Evolutionary conservation across 2,888 invertebrate species (phyloP), one percentile per base, ranked within the genome.

Genomic region (Argyra leucocephala): DNA sequence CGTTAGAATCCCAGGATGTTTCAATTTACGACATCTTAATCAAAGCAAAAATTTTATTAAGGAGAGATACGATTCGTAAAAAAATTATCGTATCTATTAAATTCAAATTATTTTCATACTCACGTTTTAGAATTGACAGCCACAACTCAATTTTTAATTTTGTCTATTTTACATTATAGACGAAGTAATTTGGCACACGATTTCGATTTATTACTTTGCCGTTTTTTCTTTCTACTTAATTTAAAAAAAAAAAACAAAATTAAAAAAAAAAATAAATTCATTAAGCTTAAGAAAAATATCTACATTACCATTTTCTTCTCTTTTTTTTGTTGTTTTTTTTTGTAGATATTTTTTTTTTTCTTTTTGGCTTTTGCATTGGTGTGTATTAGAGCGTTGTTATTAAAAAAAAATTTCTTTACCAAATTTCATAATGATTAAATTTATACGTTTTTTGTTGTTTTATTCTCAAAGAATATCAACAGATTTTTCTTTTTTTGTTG

Each of bases 331-430:
- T 37, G 7, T 4, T n/a, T 48, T n/a, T 48, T n/a, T n/a, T n/a
- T n/a, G n/a, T n/a, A n/a, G n/a, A n/a, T 15, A 10, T 37, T 37
- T 37, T 37, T 37, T 37, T 5, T 15, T 37, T 15, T 37, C 4
- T 4, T n/a, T 48, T n/a, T 48, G 5, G 18, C 37, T 18, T 48
- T 48, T 18, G 12, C 18, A 12, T n/a, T 15, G 9, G 37, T 48
- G 48, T 48, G 48, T 48, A 48, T 48, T 18, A 48, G 48, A 48
- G 48, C 48, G 48, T 48, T 48, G 48, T 48, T 48, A 48, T 48
- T 48, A 48, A 48, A 48, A 48, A 48, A 15, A 48, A 48, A 15
- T 12, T 12, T 31, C 9, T 48, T 15, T 48, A 48, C 48, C 48
- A 9, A 48, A 48, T 48, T 48, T 48, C 48, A 18, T 48, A 48